phyloP scores from a whole-genome alignment of 2,888 invertebrate genomes.

The Coenonympha arcania region DNA sequence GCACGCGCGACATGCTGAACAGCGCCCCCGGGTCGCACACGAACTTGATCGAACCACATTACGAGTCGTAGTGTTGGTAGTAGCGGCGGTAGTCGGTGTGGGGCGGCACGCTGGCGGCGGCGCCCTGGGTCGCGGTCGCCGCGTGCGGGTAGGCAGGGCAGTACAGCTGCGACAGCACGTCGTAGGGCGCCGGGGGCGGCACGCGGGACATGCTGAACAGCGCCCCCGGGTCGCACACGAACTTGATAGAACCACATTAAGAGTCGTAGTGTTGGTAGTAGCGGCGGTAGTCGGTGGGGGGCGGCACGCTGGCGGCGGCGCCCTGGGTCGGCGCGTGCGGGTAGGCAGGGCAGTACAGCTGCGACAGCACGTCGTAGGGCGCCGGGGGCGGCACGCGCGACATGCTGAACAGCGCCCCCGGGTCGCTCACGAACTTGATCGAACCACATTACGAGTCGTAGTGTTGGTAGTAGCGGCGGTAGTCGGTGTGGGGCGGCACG shows the following conservation, averaged over 20 bases:
- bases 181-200: conserved; percentile 40
- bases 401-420: conserved; percentile 91
- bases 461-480: conserved; percentile 39
- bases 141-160: conserved; percentile 45
- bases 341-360: conserved; percentile 53
- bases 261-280: conserved; percentile 38
- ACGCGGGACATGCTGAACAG: conserved; percentile 85
- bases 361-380: conserved; percentile 50
- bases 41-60: too few relatives aligned
- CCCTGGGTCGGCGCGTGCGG: conserved; percentile 33
- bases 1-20: too few relatives aligned
- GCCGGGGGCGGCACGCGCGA: conserved; percentile 61
- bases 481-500: conserved; percentile 26
- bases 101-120: conserved; percentile 12
- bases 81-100: conserved; percentile 35
- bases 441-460: too few relatives aligned
- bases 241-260: too few relatives aligned
- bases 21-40: too few relatives aligned
- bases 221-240: conserved; percentile 95
- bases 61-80: conserved; percentile 35
- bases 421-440: conserved; percentile 97
- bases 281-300: conserved; percentile 31
- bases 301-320: conserved; percentile 10
- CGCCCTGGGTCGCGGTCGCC: too few relatives aligned
- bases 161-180: conserved; percentile 52